Evolutionary conservation across 2,797 vertebrate genomes (phyloP).

Genomic region (Anas bahamensis): DNA sequence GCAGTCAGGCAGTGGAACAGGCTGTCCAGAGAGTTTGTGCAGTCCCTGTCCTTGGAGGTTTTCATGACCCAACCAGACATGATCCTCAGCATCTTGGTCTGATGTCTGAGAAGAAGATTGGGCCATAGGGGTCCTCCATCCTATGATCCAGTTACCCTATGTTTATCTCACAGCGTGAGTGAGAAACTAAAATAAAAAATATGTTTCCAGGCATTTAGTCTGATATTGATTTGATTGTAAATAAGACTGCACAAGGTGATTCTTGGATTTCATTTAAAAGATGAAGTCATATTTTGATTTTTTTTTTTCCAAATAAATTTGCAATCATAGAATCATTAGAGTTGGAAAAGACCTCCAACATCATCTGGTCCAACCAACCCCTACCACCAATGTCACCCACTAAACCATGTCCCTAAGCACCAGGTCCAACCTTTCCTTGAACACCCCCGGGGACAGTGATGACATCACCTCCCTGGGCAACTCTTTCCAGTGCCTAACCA

Average conservation of each 20-base stretch:
- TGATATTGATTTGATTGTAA: neutral
- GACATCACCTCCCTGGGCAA: too few species aligned
- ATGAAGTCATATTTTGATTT: neutral
- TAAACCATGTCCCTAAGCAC: too few species aligned
- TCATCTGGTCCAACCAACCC: too few species aligned
- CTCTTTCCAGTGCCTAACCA: too few species aligned
- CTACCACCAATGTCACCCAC: too few species aligned
- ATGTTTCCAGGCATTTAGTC: neutral
- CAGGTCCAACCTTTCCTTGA: too few species aligned
- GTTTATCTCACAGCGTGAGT: neutral
- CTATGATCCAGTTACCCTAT: neutral
- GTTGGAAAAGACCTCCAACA: too few species aligned
- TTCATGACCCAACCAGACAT: rapidly evolving
- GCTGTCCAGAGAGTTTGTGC: neutral
- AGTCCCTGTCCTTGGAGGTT: neutral
- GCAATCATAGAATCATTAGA: too few species aligned
- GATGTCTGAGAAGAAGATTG: neutral
- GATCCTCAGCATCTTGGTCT: neutral
- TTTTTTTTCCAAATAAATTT: neutral
- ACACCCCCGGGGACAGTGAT: too few species aligned
- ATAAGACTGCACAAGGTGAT: neutral
- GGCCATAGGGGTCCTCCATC: neutral
- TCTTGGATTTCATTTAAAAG: neutral
- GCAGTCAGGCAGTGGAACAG: neutral
- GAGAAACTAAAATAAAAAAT: neutral